phyloP scores from a whole-genome alignment of 30 jellyfish, hydroid and myxozoan species.

The Cassiopea andromeda region DNA sequence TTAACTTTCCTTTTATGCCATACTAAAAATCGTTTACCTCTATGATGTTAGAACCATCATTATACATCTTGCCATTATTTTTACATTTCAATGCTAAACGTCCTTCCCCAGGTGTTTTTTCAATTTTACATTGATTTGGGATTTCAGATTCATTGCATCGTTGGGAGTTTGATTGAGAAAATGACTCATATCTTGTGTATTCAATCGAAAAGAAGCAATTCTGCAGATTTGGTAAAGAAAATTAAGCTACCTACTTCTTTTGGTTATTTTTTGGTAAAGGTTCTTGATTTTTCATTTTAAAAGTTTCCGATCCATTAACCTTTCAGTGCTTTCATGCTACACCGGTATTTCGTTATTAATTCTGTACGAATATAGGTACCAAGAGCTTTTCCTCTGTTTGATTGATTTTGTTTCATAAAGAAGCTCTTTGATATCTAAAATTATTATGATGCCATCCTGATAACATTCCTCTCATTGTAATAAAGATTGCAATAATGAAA shows the following conservation, averaged over 20 bases:
- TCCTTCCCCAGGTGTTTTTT: neutral
- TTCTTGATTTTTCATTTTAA: neutral
- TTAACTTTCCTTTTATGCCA: neutral
- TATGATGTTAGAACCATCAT: neutral
- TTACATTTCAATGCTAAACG: neutral
- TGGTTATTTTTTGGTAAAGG: neutral
- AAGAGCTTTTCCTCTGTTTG: neutral
- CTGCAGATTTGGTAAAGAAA: constrained; percentile 7
- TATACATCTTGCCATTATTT: neutral
- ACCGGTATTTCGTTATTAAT: too few relatives aligned
- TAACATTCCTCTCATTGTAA: too few relatives aligned
- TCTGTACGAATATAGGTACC: neutral
- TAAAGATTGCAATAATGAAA: too few relatives aligned
- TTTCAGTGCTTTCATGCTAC: too few relatives aligned
- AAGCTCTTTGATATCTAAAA: too few relatives aligned
- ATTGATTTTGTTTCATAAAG: too few relatives aligned
- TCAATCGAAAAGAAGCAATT: constrained; percentile 51
- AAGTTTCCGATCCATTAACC: neutral
- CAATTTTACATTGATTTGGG: neutral
- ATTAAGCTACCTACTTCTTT: neutral
- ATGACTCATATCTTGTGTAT: constrained; percentile 58
- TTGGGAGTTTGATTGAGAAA: constrained; percentile 62
- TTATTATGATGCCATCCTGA: too few relatives aligned
- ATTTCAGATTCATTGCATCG: constrained; percentile 66
- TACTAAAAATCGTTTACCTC: neutral